Evolutionary conservation across 2,113 vertebrate genomes (phyloP), one percentile per base, ranked within the genome.

Genomic region (Tympanuchus pallidicinctus): DNA sequence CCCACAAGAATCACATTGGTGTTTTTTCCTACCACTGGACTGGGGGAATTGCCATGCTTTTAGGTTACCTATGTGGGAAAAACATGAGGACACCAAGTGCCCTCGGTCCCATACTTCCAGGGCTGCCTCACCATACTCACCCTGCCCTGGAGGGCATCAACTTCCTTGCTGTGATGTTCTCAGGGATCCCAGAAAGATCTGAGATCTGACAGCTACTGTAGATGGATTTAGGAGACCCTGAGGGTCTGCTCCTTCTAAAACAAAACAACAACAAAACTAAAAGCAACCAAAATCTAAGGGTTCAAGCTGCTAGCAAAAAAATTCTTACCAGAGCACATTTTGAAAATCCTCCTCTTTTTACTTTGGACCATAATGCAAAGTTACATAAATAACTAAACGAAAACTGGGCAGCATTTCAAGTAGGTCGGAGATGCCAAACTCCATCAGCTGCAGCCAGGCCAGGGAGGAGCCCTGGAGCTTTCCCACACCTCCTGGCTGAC

Each of bases 391-490:
- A 48, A 47, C 27, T 43, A 52, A 27, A 20, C 3, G 24, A 30
- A 42, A 83, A 43, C 27, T 85, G 11, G 24, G 42, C 47, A 90
- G 28, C 42, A 74, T 32, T 88, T 88, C 57, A 78, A 75, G 40
- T 47, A 24, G 63, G 75, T 57, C 52, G 43, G 57, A 75, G n/a
- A 61, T 27, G 78, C 40, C 70, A 75, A 78, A 82, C 11, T 72
- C 10, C 32, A 30, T 22, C 86, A 90, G 83, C 86, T 93, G 82
- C 76, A 91, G 45, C 60, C 86, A 88, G 75, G 47, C 47, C 64
- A 70, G 64, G 50, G 79, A 22, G 27, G 50, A 87, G 42, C 60
- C 67, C 71, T 38, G 36, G 25, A 75, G 82, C 64, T 79, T 52
- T 73, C 34, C 60, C 59, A 47, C 21, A 15, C 17, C 56, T 90